phyloP scores from a whole-genome alignment of 2,113 vertebrate genomes.

The Chrysemys picta region DNA sequence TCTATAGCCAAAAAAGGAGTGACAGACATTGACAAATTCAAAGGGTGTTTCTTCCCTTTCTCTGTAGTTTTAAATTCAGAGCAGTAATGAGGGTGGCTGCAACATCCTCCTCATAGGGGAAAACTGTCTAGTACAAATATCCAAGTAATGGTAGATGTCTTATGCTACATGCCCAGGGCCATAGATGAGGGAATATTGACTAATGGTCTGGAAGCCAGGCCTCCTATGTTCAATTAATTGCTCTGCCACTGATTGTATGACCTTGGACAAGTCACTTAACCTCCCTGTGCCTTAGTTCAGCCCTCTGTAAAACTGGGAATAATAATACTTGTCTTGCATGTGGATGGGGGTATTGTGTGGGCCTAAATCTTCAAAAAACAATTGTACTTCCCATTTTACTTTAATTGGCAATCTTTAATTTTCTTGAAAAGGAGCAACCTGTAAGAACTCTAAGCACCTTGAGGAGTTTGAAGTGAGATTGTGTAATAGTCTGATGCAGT shows the following conservation, averaged over 20 bases:
- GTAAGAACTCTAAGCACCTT: slow-evolving; percentile 8
- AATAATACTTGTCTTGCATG: not conserved
- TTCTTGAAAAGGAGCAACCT: not conserved
- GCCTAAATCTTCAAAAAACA: not conserved
- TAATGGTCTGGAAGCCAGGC: not conserved
- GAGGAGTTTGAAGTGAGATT: slow-evolving; percentile 32
- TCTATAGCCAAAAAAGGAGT: not conserved
- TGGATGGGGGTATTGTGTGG: not conserved
- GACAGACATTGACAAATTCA: not conserved
- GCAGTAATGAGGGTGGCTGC: not conserved
- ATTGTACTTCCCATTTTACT: not conserved
- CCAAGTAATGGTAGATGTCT: not conserved
- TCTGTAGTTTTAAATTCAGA: not conserved
- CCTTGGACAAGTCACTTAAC: slow-evolving; percentile 2
- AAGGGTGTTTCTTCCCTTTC: not conserved
- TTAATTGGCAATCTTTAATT: slow-evolving; percentile 4
- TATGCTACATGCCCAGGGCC: not conserved
- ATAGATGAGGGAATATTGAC: not conserved
- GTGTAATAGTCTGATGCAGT: not conserved
- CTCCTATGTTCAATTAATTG: not conserved
- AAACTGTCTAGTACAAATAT: not conserved
- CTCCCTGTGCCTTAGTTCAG: slow-evolving; percentile 9
- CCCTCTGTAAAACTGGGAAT: not conserved
- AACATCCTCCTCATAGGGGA: not conserved
- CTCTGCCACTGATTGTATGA: not conserved